These are phyloP conservation scores for Eutolmus rufibarbis DNA, from an alignment of 2,888 invertebrate species.

Conservation along the genomic window DNA sequence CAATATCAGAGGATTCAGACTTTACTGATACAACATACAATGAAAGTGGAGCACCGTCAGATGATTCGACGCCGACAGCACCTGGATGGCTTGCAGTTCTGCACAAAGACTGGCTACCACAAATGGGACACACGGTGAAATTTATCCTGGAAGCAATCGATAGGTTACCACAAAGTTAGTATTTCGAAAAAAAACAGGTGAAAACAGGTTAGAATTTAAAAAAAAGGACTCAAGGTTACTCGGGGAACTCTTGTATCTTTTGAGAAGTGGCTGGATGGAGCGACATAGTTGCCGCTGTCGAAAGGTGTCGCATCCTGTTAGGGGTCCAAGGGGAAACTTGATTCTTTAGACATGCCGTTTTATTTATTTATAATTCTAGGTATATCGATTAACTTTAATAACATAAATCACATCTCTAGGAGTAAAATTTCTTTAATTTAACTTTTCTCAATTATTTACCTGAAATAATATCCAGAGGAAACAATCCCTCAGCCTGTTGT, in stretches of 20 bases:
- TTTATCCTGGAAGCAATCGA: constrained; percentile 62
- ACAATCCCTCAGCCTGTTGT: not conserved
- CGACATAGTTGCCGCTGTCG: not conserved
- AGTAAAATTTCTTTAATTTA: not conserved
- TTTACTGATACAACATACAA: constrained; percentile 53
- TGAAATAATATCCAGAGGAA: not conserved
- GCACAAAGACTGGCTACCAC: constrained; percentile 56
- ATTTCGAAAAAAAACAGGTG: not conserved
- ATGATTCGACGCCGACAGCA: constrained; percentile 11
- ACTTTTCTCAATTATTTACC: not conserved
- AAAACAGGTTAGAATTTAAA: constrained; percentile 23
- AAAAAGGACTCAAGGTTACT: not conserved
- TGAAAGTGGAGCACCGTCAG: constrained; percentile 43
- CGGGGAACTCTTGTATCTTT: not conserved
- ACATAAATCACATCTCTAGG: not conserved
- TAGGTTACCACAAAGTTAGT: constrained; percentile 52
- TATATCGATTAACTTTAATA: constrained; percentile 19
- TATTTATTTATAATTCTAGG: constrained; percentile 34
- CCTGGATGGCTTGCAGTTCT: constrained; percentile 28
- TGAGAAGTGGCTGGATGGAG: not conserved
- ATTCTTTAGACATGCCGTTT: not conserved
- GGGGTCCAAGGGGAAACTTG: constrained; percentile 15
- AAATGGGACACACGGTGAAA: constrained; percentile 57
- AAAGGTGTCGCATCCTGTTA: not conserved
- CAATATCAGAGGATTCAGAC: constrained; percentile 61